Conservation (phyloP, 2,888 invertebrate species). For the Loripinus fragilis region DNA sequence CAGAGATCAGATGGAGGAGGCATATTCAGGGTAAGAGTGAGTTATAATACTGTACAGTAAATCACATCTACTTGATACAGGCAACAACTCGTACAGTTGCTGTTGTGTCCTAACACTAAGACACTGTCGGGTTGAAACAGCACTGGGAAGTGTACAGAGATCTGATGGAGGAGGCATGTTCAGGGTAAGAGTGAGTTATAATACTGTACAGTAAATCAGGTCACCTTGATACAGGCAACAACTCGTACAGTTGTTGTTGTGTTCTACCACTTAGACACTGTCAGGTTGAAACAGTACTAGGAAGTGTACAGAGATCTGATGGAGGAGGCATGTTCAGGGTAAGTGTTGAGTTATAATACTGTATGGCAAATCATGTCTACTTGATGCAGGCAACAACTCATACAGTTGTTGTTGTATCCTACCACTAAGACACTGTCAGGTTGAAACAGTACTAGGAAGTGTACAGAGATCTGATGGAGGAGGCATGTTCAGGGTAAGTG, state of each 20-base stretch:
- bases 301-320: constrained; percentile 85
- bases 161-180: constrained; percentile 75
- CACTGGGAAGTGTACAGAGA: constrained; percentile 86
- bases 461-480: constrained; percentile 84
- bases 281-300: constrained; percentile 86
- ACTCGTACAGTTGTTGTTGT: constrained; percentile 87
- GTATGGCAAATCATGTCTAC: too few species aligned
- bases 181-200: too few species aligned
- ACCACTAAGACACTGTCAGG: constrained; percentile 89
- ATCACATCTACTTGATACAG: too few species aligned
- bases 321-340: constrained; percentile 76
- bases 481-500: constrained; percentile 85
- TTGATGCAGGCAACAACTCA: constrained; percentile 82
- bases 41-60: too few species aligned
- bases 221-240: too few species aligned
- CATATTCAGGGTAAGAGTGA: constrained; percentile 76
- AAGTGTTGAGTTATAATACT: too few species aligned
- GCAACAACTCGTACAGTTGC: constrained; percentile 86
- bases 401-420: constrained; percentile 88
- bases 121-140: constrained; percentile 87
- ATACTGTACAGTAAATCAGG: too few species aligned
- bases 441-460: constrained; percentile 86
- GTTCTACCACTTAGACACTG: constrained; percentile 90
- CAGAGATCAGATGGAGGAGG: constrained; percentile 80
- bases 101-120: constrained; percentile 89